Base-by-base conservation (phyloP, 92 coral and sea anemone genomes). In the Blastomussa wellsi region DNA sequence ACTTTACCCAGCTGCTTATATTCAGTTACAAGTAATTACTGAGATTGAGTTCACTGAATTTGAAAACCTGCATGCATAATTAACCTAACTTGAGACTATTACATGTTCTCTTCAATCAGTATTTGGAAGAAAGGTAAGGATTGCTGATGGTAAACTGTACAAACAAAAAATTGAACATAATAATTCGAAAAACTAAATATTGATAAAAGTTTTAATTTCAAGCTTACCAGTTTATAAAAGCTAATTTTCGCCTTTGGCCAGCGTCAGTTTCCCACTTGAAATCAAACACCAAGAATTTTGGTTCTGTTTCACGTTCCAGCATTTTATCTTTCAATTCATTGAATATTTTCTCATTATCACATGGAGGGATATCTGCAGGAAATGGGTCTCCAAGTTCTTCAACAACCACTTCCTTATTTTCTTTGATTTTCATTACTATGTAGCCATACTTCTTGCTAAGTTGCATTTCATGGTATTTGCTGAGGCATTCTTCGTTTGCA, bases 221-320 rank as follows among this genome's bases (percentile, higher is more conserved):
- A 35, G 31, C 83, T 39, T 79, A 79, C 83, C 83, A 79, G 74
- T 79, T 79, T 47, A 79, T 39, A 14, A 79, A 79, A 39, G 32
- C 83, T 29, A 79, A 11, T 39, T 79, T 64, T 3, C 41, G 60
- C 39, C 83, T 62, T 0, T 31, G 28, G 29, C 83, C 83, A 38
- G 64, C 83, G 0, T 9, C 7, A 2, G 83, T 79, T 28, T 79
- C 60, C 26, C 26, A 3, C 74, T 16, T 65, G 26, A 79, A 64
- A 59, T 79, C 83, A 79, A 79, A 79, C 39, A 79, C 1, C 28
- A 79, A 14, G 26, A 14, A 79, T 5, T 65, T 62, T 0, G 83
- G 83, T 8, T 79, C 83, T 1, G 16, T 0, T 31, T 36, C 26
- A 57, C 1, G 1, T 8, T 5, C 53, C 38, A 79, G 19, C 4